Conservation (phyloP, 23 tunicate genomes). For the Halocynthia aurantium region DNA sequence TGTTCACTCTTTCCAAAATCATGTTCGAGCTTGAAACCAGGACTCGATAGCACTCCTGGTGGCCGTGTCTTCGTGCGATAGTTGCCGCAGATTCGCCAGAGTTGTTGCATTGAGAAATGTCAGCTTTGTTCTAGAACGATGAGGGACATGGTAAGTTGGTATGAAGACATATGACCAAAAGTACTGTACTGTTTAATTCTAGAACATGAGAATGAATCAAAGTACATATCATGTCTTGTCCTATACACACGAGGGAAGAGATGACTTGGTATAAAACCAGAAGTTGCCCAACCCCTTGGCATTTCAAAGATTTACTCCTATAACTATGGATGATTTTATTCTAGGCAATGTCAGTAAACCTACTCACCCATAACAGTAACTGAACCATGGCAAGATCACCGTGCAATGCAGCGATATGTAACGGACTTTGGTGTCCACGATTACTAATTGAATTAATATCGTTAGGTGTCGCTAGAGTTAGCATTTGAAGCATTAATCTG, state of each 20-base stretch:
- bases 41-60: slow-evolving; percentile 54
- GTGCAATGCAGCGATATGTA: slow-evolving; percentile 76
- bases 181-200: not conserved
- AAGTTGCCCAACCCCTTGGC: too few relatives aligned
- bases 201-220: not conserved
- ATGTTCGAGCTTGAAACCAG: slow-evolving; percentile 4
- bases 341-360: not conserved
- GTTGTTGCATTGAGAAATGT: slow-evolving; percentile 20
- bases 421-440: slow-evolving; percentile 45
- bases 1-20: not conserved
- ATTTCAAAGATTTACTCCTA: too few relatives aligned
- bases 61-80: slow-evolving; percentile 51
- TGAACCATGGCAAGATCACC: slow-evolving; percentile 78
- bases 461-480: slow-evolving; percentile 21
- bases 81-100: slow-evolving; percentile 45
- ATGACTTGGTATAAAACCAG: not conserved
- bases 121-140: slow-evolving; percentile 44
- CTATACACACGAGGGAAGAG: not conserved
- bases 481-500: slow-evolving; percentile 9
- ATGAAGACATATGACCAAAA: not conserved
- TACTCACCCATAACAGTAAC: slow-evolving; percentile 78
- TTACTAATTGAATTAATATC: slow-evolving; percentile 19
- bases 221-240: not conserved
- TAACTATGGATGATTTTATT: too few relatives aligned
- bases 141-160: not conserved